Base-by-base conservation (phyloP, 2,797 vertebrate species). In the Neostethus bicornis region DNA sequence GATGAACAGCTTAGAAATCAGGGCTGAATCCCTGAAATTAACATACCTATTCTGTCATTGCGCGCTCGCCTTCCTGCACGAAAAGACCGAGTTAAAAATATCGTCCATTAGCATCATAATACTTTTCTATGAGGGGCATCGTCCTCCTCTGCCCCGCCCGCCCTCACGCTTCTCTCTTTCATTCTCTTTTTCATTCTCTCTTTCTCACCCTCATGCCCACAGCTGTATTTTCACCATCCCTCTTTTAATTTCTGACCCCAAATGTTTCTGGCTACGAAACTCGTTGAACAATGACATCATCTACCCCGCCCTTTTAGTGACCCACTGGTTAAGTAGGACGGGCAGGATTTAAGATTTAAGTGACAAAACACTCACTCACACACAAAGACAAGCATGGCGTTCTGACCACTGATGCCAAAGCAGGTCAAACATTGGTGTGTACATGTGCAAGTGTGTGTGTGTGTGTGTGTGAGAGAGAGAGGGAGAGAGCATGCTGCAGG, bases 271-370 rank as follows among this genome's bases (percentile, higher is more conserved):
- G 28, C 35, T 50, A 35, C 26, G 47, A 54, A 53, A n/a, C 60
- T 59, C 55, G 51, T 58, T 37, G 53, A 58, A 55, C 56, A 63
- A 49, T 81, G 73, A 77, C 79, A 66, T 83, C 55, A 79, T 32
- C 39, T 54, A 56, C 75, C 58, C 72, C 69, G 25, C 77, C 85
- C 68, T 66, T 45, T 35, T 1, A 17, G 50, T 79, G 75, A 80
- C 74, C 75, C 31, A 52, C 54, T 62, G 65, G 29, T 66, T 76
- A 89, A 86, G 79, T 86, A 84, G 84, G 86, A 66, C 88, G 85
- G 65, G 56, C 59, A 52, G 76, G 82, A 83, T 75, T 85, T 84
- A 85, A 85, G 81, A 75, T 70, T 69, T 56, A 52, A 45, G 51
- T 70, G 74, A 89, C 79, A 51, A 78, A 69, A 55, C 32, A 44